Conservation (phyloP, 2,797 vertebrate genomes). For the Acipenser transmontanus region DNA sequence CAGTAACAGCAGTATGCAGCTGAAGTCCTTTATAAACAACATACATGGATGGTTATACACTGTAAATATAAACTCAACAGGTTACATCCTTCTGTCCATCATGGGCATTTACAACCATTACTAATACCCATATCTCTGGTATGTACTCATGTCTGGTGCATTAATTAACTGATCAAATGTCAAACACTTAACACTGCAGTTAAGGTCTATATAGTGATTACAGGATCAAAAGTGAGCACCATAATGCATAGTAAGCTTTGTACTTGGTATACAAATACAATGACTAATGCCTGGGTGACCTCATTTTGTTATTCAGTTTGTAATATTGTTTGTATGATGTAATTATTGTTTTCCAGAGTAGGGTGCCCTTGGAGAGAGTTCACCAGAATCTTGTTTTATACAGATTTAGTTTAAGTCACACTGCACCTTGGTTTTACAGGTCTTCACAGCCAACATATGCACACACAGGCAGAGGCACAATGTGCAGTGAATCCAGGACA, state of each 20-base stretch:
- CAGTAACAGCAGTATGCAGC: not conserved
- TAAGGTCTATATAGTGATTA: slow-evolving; percentile 21
- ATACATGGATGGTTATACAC: not conserved
- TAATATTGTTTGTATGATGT: no score
- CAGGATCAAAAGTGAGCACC: not conserved
- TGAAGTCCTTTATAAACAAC: not conserved
- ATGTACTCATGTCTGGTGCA: slow-evolving; percentile 15
- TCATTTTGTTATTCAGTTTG: no score
- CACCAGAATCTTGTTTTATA: no score
- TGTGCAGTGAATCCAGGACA: not conserved
- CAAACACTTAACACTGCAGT: slow-evolving; percentile 18
- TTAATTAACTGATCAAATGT: slow-evolving; percentile 22
- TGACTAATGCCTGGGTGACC: not conserved
- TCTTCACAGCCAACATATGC: not conserved
- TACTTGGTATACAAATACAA: slow-evolving; percentile 6
- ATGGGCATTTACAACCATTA: slow-evolving; percentile 16
- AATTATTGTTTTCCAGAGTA: no score
- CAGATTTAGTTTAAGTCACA: no score
- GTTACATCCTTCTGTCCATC: slow-evolving; percentile 19
- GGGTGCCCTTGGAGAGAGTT: no score
- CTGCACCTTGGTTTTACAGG: no score
- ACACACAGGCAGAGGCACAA: not conserved
- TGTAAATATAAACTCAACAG: slow-evolving; percentile 16
- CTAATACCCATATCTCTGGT: not conserved
- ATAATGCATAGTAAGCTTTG: slow-evolving; percentile 5